Conservation (phyloP, 2,797 vertebrate species). For the Oreochromis mossambicus region DNA sequence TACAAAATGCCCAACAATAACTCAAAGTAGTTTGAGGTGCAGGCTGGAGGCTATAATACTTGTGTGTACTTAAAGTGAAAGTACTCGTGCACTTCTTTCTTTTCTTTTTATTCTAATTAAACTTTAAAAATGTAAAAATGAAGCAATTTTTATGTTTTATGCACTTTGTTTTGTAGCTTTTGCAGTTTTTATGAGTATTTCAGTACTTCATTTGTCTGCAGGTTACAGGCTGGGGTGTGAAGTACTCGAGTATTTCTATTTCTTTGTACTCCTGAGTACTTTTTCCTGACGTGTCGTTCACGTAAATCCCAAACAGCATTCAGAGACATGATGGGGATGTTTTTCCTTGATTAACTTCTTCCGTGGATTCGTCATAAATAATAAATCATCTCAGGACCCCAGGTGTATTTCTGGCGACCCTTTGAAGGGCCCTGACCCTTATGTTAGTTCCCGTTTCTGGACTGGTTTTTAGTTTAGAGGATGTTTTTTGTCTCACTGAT, state of each 20-base stretch:
- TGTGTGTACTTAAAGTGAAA: background rate
- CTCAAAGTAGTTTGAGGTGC: rapidly evolving
- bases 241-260: background rate
- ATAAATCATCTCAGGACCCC: background rate
- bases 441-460: background rate
- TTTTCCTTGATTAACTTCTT: background rate
- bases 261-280: background rate
- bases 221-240: background rate
- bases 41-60: background rate
- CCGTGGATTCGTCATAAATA: background rate
- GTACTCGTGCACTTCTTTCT: background rate
- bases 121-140: background rate
- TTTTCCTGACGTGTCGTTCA: background rate
- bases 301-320: background rate
- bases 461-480: background rate
- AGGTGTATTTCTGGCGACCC: background rate
- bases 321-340: background rate
- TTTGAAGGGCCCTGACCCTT: background rate
- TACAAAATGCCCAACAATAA: background rate
- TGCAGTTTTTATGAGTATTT: background rate
- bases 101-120: background rate
- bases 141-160: background rate
- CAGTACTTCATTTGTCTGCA: background rate
- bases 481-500: background rate
- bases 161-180: background rate